Evolutionary conservation across 2,797 vertebrate genomes (phyloP).

Genomic region (Molossus molossus): DNA sequence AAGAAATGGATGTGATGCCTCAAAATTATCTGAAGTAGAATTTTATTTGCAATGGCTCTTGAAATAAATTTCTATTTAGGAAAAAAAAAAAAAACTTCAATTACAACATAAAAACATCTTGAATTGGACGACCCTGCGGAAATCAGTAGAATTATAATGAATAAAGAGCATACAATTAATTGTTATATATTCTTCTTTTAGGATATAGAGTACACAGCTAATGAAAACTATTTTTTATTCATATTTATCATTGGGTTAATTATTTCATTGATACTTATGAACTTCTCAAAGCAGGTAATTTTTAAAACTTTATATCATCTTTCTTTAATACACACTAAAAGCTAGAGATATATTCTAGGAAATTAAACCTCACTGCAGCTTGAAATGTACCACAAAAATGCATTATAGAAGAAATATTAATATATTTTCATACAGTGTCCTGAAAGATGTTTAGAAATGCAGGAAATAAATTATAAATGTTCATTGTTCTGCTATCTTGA

Average conservation of each 20-base stretch:
- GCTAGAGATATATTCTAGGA: background rate
- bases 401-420: conserved; percentile 74
- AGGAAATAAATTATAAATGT: conserved; percentile 80
- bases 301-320: background rate
- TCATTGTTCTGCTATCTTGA: conserved; percentile 83
- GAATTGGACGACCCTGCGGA: background rate
- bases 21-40: conserved; percentile 58
- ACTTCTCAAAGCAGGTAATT: background rate
- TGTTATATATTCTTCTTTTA: background rate
- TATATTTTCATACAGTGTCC: conserved; percentile 75
- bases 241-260: background rate
- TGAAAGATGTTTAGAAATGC: conserved; percentile 79
- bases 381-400: conserved; percentile 67
- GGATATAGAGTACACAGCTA: background rate
- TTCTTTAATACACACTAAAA: background rate
- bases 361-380: background rate
- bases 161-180: background rate
- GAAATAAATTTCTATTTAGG: background rate
- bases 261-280: background rate
- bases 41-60: background rate
- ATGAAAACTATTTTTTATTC: conserved; percentile 37
- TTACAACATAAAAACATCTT: background rate
- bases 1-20: background rate
- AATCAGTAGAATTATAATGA: conserved; percentile 38
- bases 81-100: conserved; percentile 57